Base-by-base conservation (phyloP, 2,888 invertebrate genomes). In the Melanostoma scalare region DNA sequence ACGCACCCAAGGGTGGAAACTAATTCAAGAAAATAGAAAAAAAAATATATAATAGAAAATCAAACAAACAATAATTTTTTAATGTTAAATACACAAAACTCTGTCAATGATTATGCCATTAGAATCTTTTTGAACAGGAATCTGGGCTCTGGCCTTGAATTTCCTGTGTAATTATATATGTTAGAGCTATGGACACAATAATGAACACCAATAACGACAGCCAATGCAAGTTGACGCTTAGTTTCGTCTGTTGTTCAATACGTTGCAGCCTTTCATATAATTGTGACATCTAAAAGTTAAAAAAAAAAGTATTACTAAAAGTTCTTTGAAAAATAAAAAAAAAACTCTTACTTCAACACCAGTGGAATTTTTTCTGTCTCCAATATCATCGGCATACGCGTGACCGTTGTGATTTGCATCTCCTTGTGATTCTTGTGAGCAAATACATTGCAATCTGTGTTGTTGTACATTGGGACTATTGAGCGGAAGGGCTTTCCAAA, bases 401-500 rank as follows among this genome's bases (percentile, higher is more conserved):
- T 68, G 63, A 10, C 86, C 80, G 31, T 78, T 84, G 31, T 60
- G 76, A 42, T 61, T 46, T 31, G 33, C 68, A 6, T 61, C 77
- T 5, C 65, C 60, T 52, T 79, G 84, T 5, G 50, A 38, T 42
- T 30, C 33, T 40, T 71, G 67, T 8, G 72, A 55, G 36, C 52
- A 71, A 30, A 86, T 85, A 87, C 96, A 96, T 87, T 94, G 93
- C 0, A 96, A 89, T 69, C 95, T 93, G 89, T 96, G 95, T 87
- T 96, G 95, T 75, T 95, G 94, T 0, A 95, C 92, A 86, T 93
- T 88, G 3, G 84, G 76, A 60, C 89, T 93, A 87, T 92, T 93
- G 5, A 92, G 92, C 0, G 93, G 92, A 0, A 93, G 93, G 6
- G 92, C 92, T 91, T 95, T 96, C 96, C 96, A 96, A 71, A 97